Conservation (phyloP, 2,888 invertebrate genomes). For the Harpagoxenus sublaevis region DNA sequence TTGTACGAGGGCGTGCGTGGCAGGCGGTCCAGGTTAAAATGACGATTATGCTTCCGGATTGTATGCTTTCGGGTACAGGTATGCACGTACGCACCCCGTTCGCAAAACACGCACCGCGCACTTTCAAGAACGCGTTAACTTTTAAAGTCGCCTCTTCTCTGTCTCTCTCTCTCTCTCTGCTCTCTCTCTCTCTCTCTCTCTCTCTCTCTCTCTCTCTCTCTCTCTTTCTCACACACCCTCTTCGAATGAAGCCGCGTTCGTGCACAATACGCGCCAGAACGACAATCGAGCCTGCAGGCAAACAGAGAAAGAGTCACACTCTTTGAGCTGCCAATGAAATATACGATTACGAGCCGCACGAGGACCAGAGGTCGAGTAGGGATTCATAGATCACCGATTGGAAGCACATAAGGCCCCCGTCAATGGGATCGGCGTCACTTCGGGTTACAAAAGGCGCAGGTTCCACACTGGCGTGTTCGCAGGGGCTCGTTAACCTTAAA, state of each 20-base stretch:
- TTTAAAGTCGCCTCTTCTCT: constrained; percentile 41
- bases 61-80: constrained; percentile 38
- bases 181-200: not conserved
- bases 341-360: constrained; percentile 77
- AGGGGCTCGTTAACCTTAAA: constrained; percentile 74
- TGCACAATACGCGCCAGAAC: constrained; percentile 42
- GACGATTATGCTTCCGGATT: constrained; percentile 39
- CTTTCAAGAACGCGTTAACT: constrained; percentile 74
- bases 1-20: constrained; percentile 60
- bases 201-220: too few species aligned
- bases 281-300: constrained; percentile 69
- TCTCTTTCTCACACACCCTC: not conserved
- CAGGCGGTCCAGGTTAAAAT: constrained; percentile 21
- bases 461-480: constrained; percentile 73
- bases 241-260: constrained; percentile 16
- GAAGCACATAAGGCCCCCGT: constrained; percentile 61
- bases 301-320: constrained; percentile 51
- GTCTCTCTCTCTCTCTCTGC: not conserved
- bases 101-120: constrained; percentile 43
- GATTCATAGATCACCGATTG: constrained; percentile 81
- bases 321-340: constrained; percentile 77
- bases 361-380: constrained; percentile 80
- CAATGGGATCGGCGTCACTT: constrained; percentile 69
- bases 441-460: constrained; percentile 76
- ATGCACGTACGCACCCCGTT: constrained; percentile 38